A percentile compares a stretch with the other conserved stretches of the same genome.
phyloP scores from a whole-genome alignment of 2,113 vertebrate species.

The Opisthocomus hoazin region DNA sequence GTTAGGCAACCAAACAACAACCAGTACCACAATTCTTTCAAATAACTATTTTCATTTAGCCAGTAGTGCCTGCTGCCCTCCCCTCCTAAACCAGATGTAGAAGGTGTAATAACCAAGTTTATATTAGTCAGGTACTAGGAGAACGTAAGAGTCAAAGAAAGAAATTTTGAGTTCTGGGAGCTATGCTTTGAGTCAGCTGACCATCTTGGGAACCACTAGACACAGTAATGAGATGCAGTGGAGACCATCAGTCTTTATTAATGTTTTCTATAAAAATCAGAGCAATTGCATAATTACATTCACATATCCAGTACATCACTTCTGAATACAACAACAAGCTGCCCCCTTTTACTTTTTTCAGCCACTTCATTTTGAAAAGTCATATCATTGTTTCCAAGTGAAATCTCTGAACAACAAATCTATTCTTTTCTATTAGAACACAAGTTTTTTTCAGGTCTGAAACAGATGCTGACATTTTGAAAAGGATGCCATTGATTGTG shows the following conservation, averaged over 20 bases:
- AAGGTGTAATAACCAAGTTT: not conserved
- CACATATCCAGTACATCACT: not conserved
- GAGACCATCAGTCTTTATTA: not conserved
- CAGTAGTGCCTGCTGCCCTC: not conserved
- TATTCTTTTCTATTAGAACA: not conserved
- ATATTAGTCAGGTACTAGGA: not conserved
- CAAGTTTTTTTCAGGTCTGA: not conserved
- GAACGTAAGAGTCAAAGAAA: not conserved
- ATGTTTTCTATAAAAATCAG: not conserved
- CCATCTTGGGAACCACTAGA: not conserved
- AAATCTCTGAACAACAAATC: not conserved
- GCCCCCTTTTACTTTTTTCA: not conserved
- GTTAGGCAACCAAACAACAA: not conserved
- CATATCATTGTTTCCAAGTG: not conserved
- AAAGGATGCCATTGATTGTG: not conserved
- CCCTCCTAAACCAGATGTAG: not conserved
- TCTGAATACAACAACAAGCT: not conserved
- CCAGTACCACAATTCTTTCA: not conserved
- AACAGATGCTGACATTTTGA: not conserved
- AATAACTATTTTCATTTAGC: not conserved
- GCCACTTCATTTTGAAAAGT: not conserved
- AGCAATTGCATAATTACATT: not conserved
- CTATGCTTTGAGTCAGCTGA: not conserved
- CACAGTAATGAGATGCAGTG: not conserved
- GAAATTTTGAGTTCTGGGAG: not conserved